Conservation (phyloP, 2,888 invertebrate genomes). For the Andrena camellia region DNA sequence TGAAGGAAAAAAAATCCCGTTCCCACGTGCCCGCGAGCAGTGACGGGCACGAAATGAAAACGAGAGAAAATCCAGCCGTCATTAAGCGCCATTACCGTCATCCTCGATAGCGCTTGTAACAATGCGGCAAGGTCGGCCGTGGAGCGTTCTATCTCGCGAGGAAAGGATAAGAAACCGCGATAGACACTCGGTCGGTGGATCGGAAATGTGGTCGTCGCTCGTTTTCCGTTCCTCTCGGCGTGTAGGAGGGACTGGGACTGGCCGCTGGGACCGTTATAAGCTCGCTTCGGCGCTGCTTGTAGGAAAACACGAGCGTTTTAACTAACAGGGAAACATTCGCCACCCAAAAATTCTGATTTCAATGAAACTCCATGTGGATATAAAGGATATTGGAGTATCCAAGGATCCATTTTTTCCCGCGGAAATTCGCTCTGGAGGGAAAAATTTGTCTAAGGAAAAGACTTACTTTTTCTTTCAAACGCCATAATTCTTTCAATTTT, state of each 20-base stretch:
- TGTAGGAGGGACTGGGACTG: background rate
- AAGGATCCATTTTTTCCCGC: too few relatives aligned
- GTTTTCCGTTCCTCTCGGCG: background rate
- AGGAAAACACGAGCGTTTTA: too few relatives aligned
- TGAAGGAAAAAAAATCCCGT: background rate
- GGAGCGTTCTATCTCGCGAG: constrained; percentile 45
- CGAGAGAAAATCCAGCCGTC: constrained; percentile 46
- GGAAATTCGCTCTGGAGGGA: too few relatives aligned
- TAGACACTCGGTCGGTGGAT: constrained; percentile 4
- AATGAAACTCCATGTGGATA: too few relatives aligned
- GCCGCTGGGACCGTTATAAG: constrained; percentile 57
- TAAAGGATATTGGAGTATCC: too few relatives aligned
- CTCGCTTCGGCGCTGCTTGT: constrained; percentile 29
- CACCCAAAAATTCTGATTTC: too few relatives aligned
- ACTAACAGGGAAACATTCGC: too few relatives aligned
- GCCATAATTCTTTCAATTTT: too few relatives aligned
- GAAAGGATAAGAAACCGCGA: constrained; percentile 34
- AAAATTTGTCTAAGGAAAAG: too few relatives aligned
- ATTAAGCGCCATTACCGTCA: constrained; percentile 55
- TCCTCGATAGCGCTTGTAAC: constrained; percentile 42
- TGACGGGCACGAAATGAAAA: constrained; percentile 23
- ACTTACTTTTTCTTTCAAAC: too few relatives aligned
- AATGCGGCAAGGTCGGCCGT: constrained; percentile 57
- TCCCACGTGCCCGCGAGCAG: background rate
- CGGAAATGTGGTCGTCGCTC: constrained; percentile 14